phyloP scores from a whole-genome alignment of 2,888 invertebrate genomes.

The Caenorhabditis auriculariae region DNA sequence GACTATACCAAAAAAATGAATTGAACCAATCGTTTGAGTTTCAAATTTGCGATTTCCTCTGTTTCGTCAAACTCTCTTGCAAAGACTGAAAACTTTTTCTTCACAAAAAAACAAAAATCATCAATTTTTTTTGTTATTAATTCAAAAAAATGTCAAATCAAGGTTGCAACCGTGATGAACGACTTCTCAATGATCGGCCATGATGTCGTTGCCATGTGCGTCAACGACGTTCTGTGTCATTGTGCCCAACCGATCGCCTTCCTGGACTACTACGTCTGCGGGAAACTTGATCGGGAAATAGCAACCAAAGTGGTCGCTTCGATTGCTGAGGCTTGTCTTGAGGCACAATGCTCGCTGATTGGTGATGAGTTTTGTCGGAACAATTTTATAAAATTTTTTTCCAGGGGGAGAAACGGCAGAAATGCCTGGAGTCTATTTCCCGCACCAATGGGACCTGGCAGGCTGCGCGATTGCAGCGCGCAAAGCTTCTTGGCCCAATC shows the following conservation, averaged over 20 bases:
- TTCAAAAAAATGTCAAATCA: slow-evolving; percentile 5
- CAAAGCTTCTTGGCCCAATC: slow-evolving; percentile 72
- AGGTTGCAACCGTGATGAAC: slow-evolving; percentile 81
- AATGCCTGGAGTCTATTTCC: slow-evolving; percentile 89
- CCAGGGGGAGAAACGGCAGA: slow-evolving; percentile 92
- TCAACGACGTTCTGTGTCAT: slow-evolving; percentile 90
- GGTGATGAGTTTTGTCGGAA: slow-evolving; percentile 69
- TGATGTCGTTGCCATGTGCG: slow-evolving; percentile 94
- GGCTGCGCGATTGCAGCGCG: slow-evolving; percentile 94
- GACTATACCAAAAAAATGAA: slow-evolving; percentile 10
- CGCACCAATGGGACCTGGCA: slow-evolving; percentile 88
- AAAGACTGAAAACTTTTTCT: too few species aligned
- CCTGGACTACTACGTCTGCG: slow-evolving; percentile 93
- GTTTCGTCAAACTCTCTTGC: too few species aligned
- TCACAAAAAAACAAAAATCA: neutral
- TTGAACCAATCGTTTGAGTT: too few species aligned
- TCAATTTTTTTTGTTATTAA: neutral
- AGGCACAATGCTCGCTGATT: slow-evolving; percentile 83
- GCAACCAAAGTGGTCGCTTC: slow-evolving; percentile 72
- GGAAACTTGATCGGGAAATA: slow-evolving; percentile 75
- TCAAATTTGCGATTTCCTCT: too few species aligned
- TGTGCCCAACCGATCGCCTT: slow-evolving; percentile 95
- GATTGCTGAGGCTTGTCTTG: slow-evolving; percentile 82
- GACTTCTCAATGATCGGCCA: slow-evolving; percentile 84
- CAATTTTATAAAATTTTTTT: neutral